These are phyloP conservation scores for Amniataba percoides DNA, from an alignment of 2,797 vertebrate species.

Conservation along the genomic window DNA sequence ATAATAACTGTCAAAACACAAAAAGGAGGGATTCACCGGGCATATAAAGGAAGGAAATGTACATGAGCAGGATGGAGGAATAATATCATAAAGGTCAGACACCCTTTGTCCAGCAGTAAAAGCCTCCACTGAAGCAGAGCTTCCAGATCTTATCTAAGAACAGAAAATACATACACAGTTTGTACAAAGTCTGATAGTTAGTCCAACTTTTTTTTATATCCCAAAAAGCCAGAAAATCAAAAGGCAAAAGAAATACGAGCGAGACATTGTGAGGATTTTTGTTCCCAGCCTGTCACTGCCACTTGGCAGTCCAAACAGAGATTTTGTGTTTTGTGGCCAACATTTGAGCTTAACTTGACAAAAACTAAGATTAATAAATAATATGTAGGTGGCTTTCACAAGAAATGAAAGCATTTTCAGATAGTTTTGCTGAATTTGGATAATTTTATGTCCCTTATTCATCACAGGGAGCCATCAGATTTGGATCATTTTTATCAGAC, in stretches of 20 bases:
- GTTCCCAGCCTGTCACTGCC: constrained; percentile 59
- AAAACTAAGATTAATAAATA: constrained; percentile 52
- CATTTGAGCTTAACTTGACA: constrained; percentile 65
- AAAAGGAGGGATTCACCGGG: constrained; percentile 41
- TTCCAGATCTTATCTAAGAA: constrained; percentile 52
- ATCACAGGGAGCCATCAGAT: constrained; percentile 40
- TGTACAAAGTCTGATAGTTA: constrained; percentile 31
- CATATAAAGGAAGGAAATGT: constrained; percentile 37
- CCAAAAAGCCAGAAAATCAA: constrained; percentile 43
- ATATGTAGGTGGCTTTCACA: constrained; percentile 58
- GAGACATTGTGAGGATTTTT: constrained; percentile 60
- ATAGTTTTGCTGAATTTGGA: constrained; percentile 51
- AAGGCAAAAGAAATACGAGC: constrained; percentile 37
- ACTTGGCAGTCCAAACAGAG: constrained; percentile 64
- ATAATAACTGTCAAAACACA: constrained; percentile 76
- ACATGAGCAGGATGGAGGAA: constrained; percentile 44
- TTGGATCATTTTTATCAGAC: constrained; percentile 47
- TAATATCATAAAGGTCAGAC: constrained; percentile 57
- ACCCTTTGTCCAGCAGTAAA: constrained; percentile 61
- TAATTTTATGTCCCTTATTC: constrained; percentile 16
- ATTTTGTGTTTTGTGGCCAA: constrained; percentile 61
- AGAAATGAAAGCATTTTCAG: constrained; percentile 33
- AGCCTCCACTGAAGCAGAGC: constrained; percentile 44
- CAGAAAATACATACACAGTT: constrained; percentile 42
- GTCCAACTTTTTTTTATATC: constrained; percentile 31